These are phyloP conservation scores for Catonia carolina DNA, from an alignment of 2,888 invertebrate genomes.

Conservation along the genomic window DNA sequence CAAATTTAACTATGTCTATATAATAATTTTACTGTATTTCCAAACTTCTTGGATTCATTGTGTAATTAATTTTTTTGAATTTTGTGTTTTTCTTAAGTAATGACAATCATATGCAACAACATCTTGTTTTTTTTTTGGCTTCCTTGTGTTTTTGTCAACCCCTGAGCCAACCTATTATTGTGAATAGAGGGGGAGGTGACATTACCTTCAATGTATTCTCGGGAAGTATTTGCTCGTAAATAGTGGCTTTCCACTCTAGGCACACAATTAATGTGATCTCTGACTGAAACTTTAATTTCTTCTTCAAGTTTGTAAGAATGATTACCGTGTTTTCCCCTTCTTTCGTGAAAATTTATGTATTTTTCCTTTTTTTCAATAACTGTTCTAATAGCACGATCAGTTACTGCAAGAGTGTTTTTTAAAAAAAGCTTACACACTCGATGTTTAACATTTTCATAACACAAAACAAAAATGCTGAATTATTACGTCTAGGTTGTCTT, in stretches of 20 bases:
- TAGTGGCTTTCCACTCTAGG: slow-evolving; percentile 29
- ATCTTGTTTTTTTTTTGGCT: too few species aligned
- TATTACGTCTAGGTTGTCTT: neutral
- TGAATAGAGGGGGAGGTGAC: too few species aligned
- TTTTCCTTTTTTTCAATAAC: slow-evolving; percentile 18
- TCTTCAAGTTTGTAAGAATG: slow-evolving; percentile 23
- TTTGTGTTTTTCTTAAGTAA: too few species aligned
- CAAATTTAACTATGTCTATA: too few species aligned
- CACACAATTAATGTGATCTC: slow-evolving; percentile 21
- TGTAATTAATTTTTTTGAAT: too few species aligned
- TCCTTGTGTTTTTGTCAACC: too few species aligned
- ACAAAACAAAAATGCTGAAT: neutral
- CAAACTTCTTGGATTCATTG: too few species aligned
- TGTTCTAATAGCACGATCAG: slow-evolving; percentile 17
- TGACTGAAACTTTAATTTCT: slow-evolving; percentile 13
- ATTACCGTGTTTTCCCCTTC: slow-evolving; percentile 26
- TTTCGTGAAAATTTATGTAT: slow-evolving; percentile 19
- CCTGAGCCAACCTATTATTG: too few species aligned
- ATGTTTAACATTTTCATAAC: neutral
- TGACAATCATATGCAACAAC: too few species aligned
- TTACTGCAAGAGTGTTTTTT: slow-evolving; percentile 20
- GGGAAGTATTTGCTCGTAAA: slow-evolving; percentile 23
- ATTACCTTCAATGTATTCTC: slow-evolving; percentile 31
- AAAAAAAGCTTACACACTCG: slow-evolving; percentile 23
- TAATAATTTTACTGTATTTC: too few species aligned